Conservation (phyloP, 1,140 invertebrate genomes). For the Bilobella aurantiaca region DNA sequence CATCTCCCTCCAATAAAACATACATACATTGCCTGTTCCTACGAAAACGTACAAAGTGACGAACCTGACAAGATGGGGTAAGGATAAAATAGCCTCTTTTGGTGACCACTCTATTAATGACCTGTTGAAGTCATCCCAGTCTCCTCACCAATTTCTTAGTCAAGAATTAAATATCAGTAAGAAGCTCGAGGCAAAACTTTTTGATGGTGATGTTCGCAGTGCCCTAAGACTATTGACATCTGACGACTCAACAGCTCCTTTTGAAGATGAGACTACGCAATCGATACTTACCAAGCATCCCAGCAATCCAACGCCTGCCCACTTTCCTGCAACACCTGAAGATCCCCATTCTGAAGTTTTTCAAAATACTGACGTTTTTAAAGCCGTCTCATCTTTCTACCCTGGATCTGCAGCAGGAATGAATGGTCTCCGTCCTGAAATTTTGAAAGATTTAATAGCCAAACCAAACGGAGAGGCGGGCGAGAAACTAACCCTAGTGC, state of each 20-base stretch:
- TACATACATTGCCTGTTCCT: no score
- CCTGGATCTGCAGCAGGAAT: slow-evolving; percentile 7
- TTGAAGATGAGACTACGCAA: neutral
- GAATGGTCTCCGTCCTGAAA: slow-evolving; percentile 3
- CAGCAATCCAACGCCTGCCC: neutral
- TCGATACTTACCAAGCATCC: neutral
- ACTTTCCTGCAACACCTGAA: neutral
- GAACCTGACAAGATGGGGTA: no score
- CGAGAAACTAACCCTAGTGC: neutral
- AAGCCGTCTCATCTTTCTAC: neutral
- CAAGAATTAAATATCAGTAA: neutral
- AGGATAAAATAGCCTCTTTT: no score
- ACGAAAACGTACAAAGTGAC: no score
- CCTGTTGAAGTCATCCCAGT: no score
- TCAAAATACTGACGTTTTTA: neutral
- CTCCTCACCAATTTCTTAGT: no score
- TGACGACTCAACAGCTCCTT: neutral
- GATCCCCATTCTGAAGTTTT: neutral
- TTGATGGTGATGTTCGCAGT: neutral
- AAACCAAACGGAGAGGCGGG: neutral
- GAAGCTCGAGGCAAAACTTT: neutral
- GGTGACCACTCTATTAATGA: no score
- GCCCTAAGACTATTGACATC: neutral
- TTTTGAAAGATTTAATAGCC: neutral
- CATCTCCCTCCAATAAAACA: no score